Evolutionary conservation across 2,797 vertebrate genomes (phyloP).

Genomic region (Pseudochromis fuscus): DNA sequence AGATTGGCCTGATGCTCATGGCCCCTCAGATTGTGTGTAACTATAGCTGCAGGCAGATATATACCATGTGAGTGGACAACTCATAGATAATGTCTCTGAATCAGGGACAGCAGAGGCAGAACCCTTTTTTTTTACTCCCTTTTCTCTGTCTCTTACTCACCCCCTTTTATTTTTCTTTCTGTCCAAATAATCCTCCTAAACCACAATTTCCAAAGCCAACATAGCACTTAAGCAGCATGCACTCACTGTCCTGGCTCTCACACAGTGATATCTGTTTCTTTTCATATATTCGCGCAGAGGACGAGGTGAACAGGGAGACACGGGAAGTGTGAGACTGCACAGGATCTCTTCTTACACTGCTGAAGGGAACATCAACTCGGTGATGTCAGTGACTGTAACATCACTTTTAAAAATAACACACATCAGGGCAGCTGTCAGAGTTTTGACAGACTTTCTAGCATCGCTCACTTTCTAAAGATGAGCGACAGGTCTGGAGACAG

Average conservation of each 20-base stretch:
- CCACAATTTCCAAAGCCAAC: constrained; percentile 80
- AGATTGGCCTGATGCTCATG: constrained; percentile 35
- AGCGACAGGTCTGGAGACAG: constrained; percentile 18
- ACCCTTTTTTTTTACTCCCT: constrained; percentile 22
- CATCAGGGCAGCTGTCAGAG: neutral
- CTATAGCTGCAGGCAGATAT: constrained; percentile 21
- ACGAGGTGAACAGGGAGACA: constrained; percentile 47
- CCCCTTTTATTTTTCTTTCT: constrained; percentile 36
- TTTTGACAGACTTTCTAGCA: constrained; percentile 30
- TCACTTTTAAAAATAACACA: too few relatives aligned
- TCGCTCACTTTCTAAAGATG: neutral
- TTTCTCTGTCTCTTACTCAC: constrained; percentile 22
- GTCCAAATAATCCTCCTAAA: constrained; percentile 72
- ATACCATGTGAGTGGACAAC: constrained; percentile 30
- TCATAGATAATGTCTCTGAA: constrained; percentile 64
- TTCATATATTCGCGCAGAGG: constrained; percentile 71
- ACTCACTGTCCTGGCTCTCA: constrained; percentile 77
- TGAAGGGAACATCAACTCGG: constrained; percentile 10
- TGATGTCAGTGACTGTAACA: constrained; percentile 21
- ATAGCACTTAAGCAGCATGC: constrained; percentile 79
- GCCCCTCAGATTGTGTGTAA: constrained; percentile 32
- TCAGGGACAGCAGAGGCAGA: constrained; percentile 42
- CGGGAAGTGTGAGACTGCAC: constrained; percentile 9
- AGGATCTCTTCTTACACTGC: constrained; percentile 13
- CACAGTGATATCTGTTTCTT: constrained; percentile 79